Base-by-base conservation (phyloP, 2,113 vertebrate genomes). In the Geococcyx californianus region DNA sequence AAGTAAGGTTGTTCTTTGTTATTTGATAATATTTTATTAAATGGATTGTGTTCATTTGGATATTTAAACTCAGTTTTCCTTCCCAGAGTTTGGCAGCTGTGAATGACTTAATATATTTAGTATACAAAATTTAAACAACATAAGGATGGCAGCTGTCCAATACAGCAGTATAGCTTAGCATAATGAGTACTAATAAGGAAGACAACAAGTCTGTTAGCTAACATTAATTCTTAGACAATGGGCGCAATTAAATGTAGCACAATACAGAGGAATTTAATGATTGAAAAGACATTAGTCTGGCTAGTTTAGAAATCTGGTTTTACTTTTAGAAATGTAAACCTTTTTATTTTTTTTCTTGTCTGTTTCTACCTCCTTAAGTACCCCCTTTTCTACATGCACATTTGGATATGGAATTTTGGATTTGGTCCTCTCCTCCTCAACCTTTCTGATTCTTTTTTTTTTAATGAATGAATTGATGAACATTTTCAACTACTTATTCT, bases 121-220 rank as follows among this genome's bases (percentile, higher is more conserved):
- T 68, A 60, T 59, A 68, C 51, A 89, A 72, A 75, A 72, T 89
- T 34, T 72, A 72, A 90, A 91, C 68, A 68, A 93, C 91, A 87
- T 84, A 75, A 21, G 47, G 92, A 89, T 94, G 89, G 89, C 89
- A 84, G 60, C 64, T 90, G 68, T 96, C 86, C 84, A 97, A 47
- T 77, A 51, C 5, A 87, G 24, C 59, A 72, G 12, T 59, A 56
- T 72, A 84, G 60, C 33, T 94, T 72, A 89, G 69, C 28, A 82
- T 72, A 84, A 91, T 91, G 68, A 96, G 17, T 42, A 44, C 16
- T 92, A 94, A 78, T 78, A 91, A 82, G 68, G 64, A 88, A 84
- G 89, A 94, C 95, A 94, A 93, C 68, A 90, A 94, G 73, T 89
- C 80, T 93, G 75, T 96, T 94, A 95, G 9, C 56, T 70, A 67